Conservation (phyloP, 2,113 vertebrate species). For the Athene noctua region DNA sequence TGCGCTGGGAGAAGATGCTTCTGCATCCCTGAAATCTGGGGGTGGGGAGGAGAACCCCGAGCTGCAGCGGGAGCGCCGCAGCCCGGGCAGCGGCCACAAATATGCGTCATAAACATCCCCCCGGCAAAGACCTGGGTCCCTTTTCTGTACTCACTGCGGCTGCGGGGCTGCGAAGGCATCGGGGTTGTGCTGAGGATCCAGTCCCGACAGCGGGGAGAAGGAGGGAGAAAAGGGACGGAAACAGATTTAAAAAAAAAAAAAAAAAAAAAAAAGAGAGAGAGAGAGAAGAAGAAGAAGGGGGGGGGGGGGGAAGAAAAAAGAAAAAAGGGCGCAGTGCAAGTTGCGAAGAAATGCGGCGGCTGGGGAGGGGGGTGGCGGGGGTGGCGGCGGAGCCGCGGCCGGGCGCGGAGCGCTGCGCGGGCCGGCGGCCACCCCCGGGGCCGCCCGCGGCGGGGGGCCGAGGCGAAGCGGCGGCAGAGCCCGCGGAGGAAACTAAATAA, state of each 20-base stretch:
- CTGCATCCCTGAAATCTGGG: neutral
- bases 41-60: neutral
- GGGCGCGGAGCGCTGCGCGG: neutral
- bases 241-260: too few species aligned
- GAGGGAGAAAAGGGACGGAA: neutral
- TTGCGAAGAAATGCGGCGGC: neutral
- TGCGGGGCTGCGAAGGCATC: neutral
- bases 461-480: neutral
- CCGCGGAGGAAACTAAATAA: constrained; percentile 59
- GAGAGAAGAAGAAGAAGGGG: too few species aligned
- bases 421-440: neutral
- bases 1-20: neutral
- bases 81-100: neutral
- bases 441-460: neutral
- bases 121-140: neutral
- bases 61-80: neutral
- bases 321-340: neutral
- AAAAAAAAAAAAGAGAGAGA: too few species aligned
- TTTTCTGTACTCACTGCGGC: constrained; percentile 16
- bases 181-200: neutral
- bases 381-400: neutral
- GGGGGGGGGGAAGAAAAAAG: too few species aligned
- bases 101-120: neutral
- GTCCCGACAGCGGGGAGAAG: neutral
- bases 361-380: neutral